phyloP scores from a whole-genome alignment of 2,797 vertebrate genomes.

The Macroramphosus scolopax region DNA sequence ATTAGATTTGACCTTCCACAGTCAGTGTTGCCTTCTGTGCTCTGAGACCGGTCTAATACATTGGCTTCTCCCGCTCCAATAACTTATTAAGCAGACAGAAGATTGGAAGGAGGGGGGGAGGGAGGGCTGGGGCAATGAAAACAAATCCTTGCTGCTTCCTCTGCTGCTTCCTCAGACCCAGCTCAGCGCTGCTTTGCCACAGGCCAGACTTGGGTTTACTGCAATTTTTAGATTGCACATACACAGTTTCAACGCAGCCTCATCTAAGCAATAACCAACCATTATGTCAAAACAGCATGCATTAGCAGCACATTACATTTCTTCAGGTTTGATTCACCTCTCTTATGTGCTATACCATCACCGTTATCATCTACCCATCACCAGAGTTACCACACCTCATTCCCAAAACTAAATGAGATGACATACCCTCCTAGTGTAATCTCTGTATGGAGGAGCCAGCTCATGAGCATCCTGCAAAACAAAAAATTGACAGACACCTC shows the following conservation, averaged over 20 bases:
- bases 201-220: conserved; percentile 1
- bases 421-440: conserved; percentile 71
- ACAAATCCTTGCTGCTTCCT: conserved; percentile 46
- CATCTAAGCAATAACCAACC: background rate
- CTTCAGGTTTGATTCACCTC: conserved; percentile 2
- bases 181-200: conserved; percentile 18
- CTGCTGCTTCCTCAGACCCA: conserved; percentile 21
- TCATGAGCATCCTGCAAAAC: conserved; percentile 63
- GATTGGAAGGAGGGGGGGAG: conserved; percentile 10
- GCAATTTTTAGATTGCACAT: too few species aligned
- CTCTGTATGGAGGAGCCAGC: conserved; percentile 63
- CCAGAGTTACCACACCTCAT: conserved; percentile 27
- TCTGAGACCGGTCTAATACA: conserved; percentile 47
- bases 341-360: conserved; percentile 28
- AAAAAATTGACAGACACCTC: conserved; percentile 43
- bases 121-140: conserved; percentile 24
- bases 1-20: conserved; percentile 61
- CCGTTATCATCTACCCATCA: conserved; percentile 42
- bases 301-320: conserved; percentile 1
- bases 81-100: conserved; percentile 59
- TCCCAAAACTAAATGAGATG: conserved; percentile 27
- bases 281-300: conserved; percentile 12
- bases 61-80: conserved; percentile 59
- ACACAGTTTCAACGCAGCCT: too few species aligned
- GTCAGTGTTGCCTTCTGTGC: conserved; percentile 33